Percentiles rank a stretch among this genome's conserved stretches.
phyloP scores from a whole-genome alignment of 2,797 vertebrate species.

The Alectoris magna region DNA sequence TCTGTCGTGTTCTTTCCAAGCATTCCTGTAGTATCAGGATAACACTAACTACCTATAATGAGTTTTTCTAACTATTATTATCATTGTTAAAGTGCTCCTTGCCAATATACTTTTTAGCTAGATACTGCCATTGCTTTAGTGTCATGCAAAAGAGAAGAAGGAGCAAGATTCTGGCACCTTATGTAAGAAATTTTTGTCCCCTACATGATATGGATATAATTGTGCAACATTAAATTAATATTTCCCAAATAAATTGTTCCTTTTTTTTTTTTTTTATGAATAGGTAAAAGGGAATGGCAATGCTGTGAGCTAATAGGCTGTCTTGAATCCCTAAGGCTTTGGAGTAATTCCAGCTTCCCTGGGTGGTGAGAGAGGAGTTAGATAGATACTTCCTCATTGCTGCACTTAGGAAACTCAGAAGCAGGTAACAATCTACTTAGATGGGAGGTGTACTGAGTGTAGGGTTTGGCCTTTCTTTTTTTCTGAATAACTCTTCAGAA shows the following conservation, averaged over 20 bases:
- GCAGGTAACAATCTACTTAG: not conserved
- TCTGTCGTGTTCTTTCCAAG: not conserved
- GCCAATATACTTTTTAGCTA: not conserved
- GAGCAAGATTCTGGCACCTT: not conserved
- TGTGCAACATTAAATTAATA: not conserved
- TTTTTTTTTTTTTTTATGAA: not conserved
- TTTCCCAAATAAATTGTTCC: not conserved
- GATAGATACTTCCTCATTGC: conserved; percentile 13
- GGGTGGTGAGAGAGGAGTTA: not conserved
- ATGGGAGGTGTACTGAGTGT: not conserved
- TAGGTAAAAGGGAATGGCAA: not conserved
- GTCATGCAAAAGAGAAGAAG: not conserved
- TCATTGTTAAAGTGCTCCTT: not conserved
- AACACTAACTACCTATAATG: rapidly evolving
- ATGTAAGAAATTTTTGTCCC: not conserved
- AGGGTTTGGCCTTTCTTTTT: not conserved
- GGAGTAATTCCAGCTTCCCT: not conserved
- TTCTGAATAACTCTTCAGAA: not conserved
- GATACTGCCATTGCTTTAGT: not conserved
- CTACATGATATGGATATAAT: not conserved
- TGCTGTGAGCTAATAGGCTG: not conserved
- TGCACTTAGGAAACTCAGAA: conserved; percentile 41
- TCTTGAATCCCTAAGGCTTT: not conserved
- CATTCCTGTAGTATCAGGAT: not conserved
- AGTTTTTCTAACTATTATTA: not conserved